A percentile compares a stretch with the other conserved stretches of the same genome.
These are phyloP conservation scores for Phalacrocorax carbo DNA, from an alignment of 2,113 vertebrate genomes.

Conservation along the genomic window DNA sequence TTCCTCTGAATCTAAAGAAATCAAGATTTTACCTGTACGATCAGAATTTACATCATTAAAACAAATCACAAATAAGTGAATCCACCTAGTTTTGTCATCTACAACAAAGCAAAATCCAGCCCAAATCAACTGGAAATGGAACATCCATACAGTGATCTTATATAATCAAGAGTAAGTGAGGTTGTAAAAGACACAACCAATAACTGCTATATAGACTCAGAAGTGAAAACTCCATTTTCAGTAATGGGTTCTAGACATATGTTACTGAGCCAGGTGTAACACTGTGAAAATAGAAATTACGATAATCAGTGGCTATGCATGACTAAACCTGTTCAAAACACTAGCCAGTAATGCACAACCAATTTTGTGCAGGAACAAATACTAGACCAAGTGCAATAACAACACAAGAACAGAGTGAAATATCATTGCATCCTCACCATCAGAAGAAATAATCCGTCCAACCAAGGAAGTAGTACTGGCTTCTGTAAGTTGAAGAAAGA, in stretches of 20 bases:
- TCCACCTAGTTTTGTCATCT: not conserved
- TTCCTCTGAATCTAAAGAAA: not conserved
- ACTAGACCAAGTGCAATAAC: not conserved
- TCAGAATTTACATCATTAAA: not conserved
- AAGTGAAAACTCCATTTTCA: not conserved
- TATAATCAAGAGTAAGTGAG: not conserved
- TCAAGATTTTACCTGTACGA: not conserved
- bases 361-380: not conserved
- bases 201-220: not conserved
- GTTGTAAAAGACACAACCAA: not conserved
- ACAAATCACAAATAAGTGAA: not conserved
- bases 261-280: not conserved
- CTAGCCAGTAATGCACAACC: not conserved
- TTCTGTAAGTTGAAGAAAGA: not conserved
- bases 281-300: not conserved
- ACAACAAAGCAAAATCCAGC: not conserved
- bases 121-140: not conserved
- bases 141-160: not conserved
- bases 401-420: not conserved
- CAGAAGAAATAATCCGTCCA: not conserved
- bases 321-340: not conserved
- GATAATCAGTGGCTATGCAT: not conserved
- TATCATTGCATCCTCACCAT: not conserved
- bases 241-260: not conserved
- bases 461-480: not conserved